Evolutionary conservation across 2,888 invertebrate genomes (phyloP).

Genomic region (Panzeria rudis): DNA sequence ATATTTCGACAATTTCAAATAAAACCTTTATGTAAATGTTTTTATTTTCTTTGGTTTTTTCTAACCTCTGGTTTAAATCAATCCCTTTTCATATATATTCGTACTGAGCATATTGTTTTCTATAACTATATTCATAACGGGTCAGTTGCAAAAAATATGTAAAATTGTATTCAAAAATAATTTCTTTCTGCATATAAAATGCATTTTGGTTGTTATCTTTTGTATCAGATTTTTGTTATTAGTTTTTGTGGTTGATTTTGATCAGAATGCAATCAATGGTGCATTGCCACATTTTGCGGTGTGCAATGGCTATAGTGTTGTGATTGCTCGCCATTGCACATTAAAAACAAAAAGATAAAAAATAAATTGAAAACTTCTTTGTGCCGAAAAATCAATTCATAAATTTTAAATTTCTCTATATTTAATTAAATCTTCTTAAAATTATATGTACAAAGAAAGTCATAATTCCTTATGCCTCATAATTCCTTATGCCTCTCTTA

Average conservation of each 20-base stretch:
- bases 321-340: neutral
- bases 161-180: slow-evolving; percentile 22
- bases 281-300: slow-evolving; percentile 76
- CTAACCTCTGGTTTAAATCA: neutral
- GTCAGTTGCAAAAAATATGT: neutral
- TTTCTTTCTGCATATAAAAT: slow-evolving; percentile 30
- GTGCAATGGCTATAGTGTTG: slow-evolving; percentile 42
- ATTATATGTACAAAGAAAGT: no score
- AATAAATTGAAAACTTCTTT: neutral
- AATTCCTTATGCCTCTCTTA: no score
- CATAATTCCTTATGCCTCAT: no score
- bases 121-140: slow-evolving; percentile 1
- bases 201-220: slow-evolving; percentile 31
- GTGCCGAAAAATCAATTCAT: neutral
- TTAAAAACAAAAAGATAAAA: neutral
- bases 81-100: neutral
- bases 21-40: slow-evolving; percentile 8
- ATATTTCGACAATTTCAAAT: slow-evolving; percentile 17
- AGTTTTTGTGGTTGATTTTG: slow-evolving; percentile 80
- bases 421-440: no score
- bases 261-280: slow-evolving; percentile 78
- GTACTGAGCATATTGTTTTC: neutral
- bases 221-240: slow-evolving; percentile 74
- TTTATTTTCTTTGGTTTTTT: slow-evolving; percentile 20
- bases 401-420: no score